Base-by-base conservation (phyloP, 2,888 invertebrate genomes). In the Gastracanthus pulcherrimus region DNA sequence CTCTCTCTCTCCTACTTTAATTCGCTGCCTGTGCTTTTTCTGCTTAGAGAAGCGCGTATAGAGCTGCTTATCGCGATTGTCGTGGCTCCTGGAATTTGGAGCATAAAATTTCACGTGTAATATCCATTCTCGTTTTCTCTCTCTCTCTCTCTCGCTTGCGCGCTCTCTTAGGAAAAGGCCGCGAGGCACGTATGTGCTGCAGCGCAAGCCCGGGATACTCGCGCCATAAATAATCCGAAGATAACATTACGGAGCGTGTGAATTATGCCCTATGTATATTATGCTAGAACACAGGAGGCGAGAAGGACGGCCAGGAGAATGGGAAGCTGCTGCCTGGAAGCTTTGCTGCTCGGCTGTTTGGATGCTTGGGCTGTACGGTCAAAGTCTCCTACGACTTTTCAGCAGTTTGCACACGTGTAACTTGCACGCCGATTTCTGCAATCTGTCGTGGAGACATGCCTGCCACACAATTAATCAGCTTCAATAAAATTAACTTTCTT, bases 201-300 rank as follows among this genome's bases (percentile, higher is more conserved):
- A n/a, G 82, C 74, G 85, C n/a, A n/a, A 34, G 66, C 60, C 3
- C 29, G 64, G 62, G 66, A 67, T 75, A 60, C 23, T 82, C 83
- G 84, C 67, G 84, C 82, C 83, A 85, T 86, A 87, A 86, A 87
- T 86, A 86, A 85, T 82, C 85, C 83, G 84, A 81, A 87, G 87
- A 86, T 87, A 87, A 86, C 86, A 86, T 86, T 86, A 87, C 86
- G 82, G 82, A 74, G 81, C 83, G 74, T 82, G 86, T 86, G 86
- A 87, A 87, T 87, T 86, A 87, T 86, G 83, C 60, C 82, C 84
- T 80, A 77, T 84, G 84, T 84, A 84, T 84, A 85, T 85, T 86
- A 85, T 77, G 85, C 83, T 85, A 76, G 84, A 84, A 80, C 82
- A 84, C 81, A 78, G 67, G 78, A 78, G 78, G 62, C 76, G 71